phyloP scores from a whole-genome alignment of 2,888 invertebrate species.

The Leptogaster cylindrica region DNA sequence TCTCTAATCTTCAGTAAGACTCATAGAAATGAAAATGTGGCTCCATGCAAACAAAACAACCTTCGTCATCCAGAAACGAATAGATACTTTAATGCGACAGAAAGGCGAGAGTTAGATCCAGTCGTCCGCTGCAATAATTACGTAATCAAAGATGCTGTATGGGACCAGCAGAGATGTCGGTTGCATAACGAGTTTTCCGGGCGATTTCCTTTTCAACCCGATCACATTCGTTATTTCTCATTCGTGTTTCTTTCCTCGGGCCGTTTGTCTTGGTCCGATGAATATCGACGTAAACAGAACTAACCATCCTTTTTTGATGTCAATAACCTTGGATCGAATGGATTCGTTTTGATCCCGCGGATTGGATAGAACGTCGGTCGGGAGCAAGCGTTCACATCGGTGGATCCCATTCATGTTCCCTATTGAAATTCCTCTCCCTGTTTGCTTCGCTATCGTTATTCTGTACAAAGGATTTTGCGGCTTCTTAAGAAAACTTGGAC shows the following conservation, averaged over 20 bases:
- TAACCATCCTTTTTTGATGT: slow-evolving; percentile 37
- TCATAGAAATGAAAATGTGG: no score
- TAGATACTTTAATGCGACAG: background rate
- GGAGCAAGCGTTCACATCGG: slow-evolving; percentile 14
- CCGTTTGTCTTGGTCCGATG: slow-evolving; percentile 28
- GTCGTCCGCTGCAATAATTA: slow-evolving; percentile 38
- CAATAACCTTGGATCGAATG: slow-evolving; percentile 38
- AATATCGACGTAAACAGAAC: slow-evolving; percentile 39
- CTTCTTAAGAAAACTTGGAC: background rate
- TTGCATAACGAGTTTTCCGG: slow-evolving; percentile 44
- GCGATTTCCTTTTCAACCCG: slow-evolving; percentile 36
- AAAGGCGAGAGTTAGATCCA: slow-evolving; percentile 15
- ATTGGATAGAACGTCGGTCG: slow-evolving; percentile 9
- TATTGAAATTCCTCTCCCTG: slow-evolving; percentile 30
- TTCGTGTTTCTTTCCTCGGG: background rate
- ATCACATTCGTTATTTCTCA: background rate
- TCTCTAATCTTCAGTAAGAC: no score
- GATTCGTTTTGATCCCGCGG: slow-evolving; percentile 14
- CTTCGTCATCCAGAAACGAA: slow-evolving; percentile 13
- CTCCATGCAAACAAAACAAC: no score
- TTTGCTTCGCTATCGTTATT: background rate
- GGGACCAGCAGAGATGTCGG: slow-evolving; percentile 9
- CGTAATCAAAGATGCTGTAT: slow-evolving; percentile 40
- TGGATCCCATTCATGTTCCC: slow-evolving; percentile 10
- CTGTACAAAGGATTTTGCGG: slow-evolving; percentile 14